These are phyloP conservation scores for Cryptocephalus primarius DNA, from an alignment of 2,888 invertebrate species.

Conservation along the genomic window DNA sequence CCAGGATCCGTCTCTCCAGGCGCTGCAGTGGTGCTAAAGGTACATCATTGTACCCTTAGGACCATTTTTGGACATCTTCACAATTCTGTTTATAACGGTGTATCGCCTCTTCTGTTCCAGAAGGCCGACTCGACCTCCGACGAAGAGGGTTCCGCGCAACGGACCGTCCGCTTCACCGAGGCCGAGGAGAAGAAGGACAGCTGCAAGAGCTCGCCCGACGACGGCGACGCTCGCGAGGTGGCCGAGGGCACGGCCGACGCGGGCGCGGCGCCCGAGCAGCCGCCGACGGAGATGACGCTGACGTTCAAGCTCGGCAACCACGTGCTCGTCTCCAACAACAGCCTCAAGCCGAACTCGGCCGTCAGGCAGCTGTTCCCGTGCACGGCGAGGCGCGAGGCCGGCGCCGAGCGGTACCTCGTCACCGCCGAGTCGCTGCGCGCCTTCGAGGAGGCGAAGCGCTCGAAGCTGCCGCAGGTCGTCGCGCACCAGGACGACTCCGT, in stretches of 20 bases:
- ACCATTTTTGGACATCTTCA: too few relatives aligned
- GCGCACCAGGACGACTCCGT: conserved; percentile 50
- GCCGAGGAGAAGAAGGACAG: conserved; percentile 26
- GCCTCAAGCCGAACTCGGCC: conserved; percentile 63
- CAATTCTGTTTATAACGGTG: too few relatives aligned
- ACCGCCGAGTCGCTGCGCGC: conserved; percentile 68
- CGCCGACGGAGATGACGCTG: conserved; percentile 40
- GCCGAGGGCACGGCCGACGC: conserved; percentile 7
- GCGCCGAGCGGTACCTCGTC: conserved; percentile 37
- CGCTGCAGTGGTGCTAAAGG: too few relatives aligned
- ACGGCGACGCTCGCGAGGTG: conserved; percentile 11
- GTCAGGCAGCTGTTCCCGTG: conserved; percentile 74
- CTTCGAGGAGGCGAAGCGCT: conserved; percentile 53
- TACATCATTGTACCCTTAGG: too few relatives aligned
- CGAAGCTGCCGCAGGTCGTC: conserved; percentile 39
- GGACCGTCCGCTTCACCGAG: conserved; percentile 59
- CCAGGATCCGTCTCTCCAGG: too few relatives aligned
- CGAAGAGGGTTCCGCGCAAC: conserved; percentile 36
- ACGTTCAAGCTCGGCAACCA: conserved; percentile 47
- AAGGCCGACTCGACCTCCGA: conserved; percentile 34
- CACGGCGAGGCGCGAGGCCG: conserved; percentile 36
- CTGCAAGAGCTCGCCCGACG: conserved; percentile 36
- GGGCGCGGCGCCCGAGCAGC: conserved; percentile 29
- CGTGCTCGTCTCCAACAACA: conserved; percentile 45
- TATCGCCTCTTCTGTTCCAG: too few relatives aligned